Evolutionary conservation across 2,797 vertebrate species (phyloP), one percentile per base, ranked within the genome.

Genomic region (Antennarius maculatus): DNA sequence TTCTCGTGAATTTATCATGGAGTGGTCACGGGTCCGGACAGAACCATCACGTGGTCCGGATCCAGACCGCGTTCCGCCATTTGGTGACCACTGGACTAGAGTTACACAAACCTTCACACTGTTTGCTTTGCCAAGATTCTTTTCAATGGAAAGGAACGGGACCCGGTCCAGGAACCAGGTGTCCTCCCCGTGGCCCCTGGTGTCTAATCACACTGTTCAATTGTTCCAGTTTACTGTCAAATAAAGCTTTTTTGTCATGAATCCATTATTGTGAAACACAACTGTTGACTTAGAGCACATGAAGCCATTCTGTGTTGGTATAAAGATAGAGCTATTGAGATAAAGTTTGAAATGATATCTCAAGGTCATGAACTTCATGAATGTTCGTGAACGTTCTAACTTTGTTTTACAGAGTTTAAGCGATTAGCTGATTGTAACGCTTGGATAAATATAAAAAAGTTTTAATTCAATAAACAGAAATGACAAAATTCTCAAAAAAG

Each of bases 341-440:
- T 74, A 64, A 62, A 61, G 41, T 17, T 17, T 17, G 28, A 5
- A 17, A 18, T n/a, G 41, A 46, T 69, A 16, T 15, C 56, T 69
- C 29, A 76, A 79, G 77, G 82, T 86, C 77, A 45, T 43, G 49
- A 68, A 76, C 69, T 77, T 45, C 13, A 16, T 4, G 7, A 48
- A 60, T 78, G 56, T 61, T 66, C 37, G n/a, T 0, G 0, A 3
- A 5, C 13, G 41, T 12, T 61, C 27, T 27, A 15, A 29, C 14
- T 13, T 10, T 29, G 6, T 5, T 10, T 42, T 5, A 6, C 3
- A 11, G 7, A 23, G 15, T 46, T 31, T 6, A 50, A 56, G 45
- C 31, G 29, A 31, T 31, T 7, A 7, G 29, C 29, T 31, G 29
- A 31, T 31, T 34, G 31, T 5, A 34, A 34, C 31, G 31, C 31